Conservation (phyloP, 1,140 invertebrate genomes). For the Eulimnadia texana region DNA sequence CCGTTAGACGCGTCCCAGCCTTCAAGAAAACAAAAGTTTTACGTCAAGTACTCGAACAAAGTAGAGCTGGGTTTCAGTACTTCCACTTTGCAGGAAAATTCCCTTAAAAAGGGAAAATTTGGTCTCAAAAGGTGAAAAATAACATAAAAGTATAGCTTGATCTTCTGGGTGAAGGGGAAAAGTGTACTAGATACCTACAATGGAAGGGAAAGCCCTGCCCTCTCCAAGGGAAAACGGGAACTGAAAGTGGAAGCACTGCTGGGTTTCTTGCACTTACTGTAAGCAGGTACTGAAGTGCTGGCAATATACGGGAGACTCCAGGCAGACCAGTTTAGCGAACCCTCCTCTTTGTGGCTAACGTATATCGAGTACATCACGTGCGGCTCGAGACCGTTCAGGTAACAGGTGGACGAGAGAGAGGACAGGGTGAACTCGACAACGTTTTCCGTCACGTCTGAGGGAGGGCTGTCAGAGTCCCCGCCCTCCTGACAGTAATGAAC, state of each 20-base stretch:
- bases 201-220: too few species aligned
- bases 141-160: too few species aligned
- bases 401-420: neutral
- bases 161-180: too few species aligned
- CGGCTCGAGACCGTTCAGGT: neutral
- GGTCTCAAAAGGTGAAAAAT: neutral
- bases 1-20: slow-evolving; percentile 18
- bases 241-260: too few species aligned
- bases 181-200: too few species aligned
- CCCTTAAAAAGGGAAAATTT: neutral
- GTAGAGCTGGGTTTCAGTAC: neutral
- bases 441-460: neutral
- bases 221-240: too few species aligned
- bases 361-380: neutral
- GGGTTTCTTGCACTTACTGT: neutral
- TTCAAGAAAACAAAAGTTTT: slow-evolving; percentile 4
- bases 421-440: neutral
- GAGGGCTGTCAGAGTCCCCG: neutral
- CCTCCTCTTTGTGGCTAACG: neutral
- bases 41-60: neutral
- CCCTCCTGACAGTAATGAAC: neutral
- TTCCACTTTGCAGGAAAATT: neutral
- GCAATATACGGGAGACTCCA: neutral
- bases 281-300: neutral
- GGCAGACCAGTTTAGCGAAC: neutral